Conservation (phyloP, 64 coral and sea anemone species). For the Stichodactyla helianthus region DNA sequence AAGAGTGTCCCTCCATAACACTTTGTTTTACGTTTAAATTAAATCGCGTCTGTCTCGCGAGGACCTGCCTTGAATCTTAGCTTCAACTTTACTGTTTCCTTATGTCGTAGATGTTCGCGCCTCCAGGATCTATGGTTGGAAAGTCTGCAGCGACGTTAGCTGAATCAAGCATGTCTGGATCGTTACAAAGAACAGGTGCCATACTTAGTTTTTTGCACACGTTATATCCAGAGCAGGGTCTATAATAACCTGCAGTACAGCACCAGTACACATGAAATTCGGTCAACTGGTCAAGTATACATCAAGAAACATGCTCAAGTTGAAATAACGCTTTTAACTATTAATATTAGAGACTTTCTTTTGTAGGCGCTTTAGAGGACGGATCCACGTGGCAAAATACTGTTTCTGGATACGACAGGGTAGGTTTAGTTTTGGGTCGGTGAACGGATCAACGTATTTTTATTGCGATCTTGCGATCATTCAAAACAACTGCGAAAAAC, state of each 20-base stretch:
- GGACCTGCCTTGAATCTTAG: neutral
- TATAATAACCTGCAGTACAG: slow-evolving; percentile 4
- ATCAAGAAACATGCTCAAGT: neutral
- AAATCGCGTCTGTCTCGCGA: neutral
- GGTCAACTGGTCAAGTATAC: slow-evolving; percentile 16
- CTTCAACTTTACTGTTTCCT: neutral
- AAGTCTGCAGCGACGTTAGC: slow-evolving; percentile 60
- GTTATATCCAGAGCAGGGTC: neutral
- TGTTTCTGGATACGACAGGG: slow-evolving; percentile 55
- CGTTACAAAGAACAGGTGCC: slow-evolving; percentile 71
- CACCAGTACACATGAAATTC: neutral
- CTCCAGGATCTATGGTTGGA: slow-evolving; percentile 63
- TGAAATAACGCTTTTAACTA: neutral
- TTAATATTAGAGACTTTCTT: slow-evolving; percentile 65
- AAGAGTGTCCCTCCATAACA: slow-evolving; percentile 4
- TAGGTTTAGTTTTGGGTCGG: slow-evolving; percentile 23
- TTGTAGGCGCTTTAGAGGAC: slow-evolving; percentile 64
- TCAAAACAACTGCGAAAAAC: slow-evolving; percentile 50
- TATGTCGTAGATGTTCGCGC: slow-evolving; percentile 65
- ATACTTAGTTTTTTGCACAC: slow-evolving; percentile 14
- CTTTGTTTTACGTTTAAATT: slow-evolving; percentile 13
- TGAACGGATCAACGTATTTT: slow-evolving; percentile 24
- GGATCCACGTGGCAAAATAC: slow-evolving; percentile 58
- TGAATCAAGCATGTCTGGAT: slow-evolving; percentile 63
- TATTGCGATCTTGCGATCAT: neutral